Evolutionary conservation across 37 sponge, comb jelly and placozoan genomes (phyloP), one percentile per base, ranked within the genome.

Genomic region (Beroe ovata): DNA sequence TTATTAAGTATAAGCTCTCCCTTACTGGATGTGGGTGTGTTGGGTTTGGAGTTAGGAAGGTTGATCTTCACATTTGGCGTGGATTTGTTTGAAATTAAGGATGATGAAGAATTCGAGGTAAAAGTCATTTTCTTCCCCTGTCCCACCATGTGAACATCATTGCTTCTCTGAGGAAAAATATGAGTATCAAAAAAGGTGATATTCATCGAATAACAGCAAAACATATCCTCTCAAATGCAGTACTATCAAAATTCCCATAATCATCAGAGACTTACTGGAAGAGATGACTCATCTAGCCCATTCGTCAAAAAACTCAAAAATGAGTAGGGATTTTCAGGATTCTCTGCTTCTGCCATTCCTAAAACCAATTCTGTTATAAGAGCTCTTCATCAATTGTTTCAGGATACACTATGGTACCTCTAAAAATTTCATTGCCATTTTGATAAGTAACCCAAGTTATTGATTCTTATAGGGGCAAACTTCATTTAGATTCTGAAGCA

Each of bases 261-360:
- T n/a, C n/a, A n/a, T n/a, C n/a, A n/a, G n/a, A 47, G 54, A 47
- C 54, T 47, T 47, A 47, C 54, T 16, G 54, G 11, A 11, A 47
- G 54, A 11, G 54, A 16, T 20, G 63, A 62, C 28, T 62, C 63
- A 16, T 62, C 28, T 6, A 20, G 29, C 6, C 84, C 84, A 23
- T 77, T 77, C 22, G 23, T 62, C 0, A 77, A 25, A 26, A 77
- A 77, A 42, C 33, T 77, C 84, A 77, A 35, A 25, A 77, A 77
- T 19, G 84, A 77, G 28, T 77, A 77, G 20, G 84, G 84, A 41
- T 77, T 77, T 35, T 77, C 84, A 41, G 84, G 84, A 23, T 77
- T 77, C 23, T 77, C 84, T 42, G 84, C 84, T 42, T 77, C 21
- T 42, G 36, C 84, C 84, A 77, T 77, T 14, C 69, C 84, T 40